Conservation (phyloP, 2,797 vertebrate genomes). For the Microcaecilia unicolor region DNA sequence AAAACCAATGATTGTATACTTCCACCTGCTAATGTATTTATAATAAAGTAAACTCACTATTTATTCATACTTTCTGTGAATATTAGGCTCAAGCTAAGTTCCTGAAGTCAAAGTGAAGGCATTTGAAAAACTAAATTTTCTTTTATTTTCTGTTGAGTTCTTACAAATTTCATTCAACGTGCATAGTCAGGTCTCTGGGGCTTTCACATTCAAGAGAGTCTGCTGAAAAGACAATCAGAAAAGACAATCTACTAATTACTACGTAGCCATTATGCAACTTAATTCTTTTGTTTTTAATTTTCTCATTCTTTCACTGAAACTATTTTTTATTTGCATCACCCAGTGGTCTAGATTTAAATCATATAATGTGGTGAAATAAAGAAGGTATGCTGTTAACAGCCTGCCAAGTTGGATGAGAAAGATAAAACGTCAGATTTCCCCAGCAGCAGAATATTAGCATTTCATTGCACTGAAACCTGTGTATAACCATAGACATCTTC, state of each 20-base stretch:
- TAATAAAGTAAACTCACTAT: slow-evolving; percentile 35
- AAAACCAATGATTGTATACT: slow-evolving; percentile 10
- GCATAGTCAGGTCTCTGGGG: too few species aligned
- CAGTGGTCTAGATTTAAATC: too few species aligned
- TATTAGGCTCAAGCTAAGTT: slow-evolving; percentile 11
- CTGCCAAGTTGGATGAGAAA: too few species aligned
- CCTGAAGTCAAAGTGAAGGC: slow-evolving; percentile 12
- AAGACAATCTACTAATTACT: slow-evolving; percentile 9
- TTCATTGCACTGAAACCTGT: neutral
- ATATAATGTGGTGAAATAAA: too few species aligned
- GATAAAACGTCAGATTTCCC: neutral
- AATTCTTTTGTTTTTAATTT: slow-evolving; percentile 7
- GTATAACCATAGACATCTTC: neutral
- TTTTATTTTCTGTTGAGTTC: too few species aligned
- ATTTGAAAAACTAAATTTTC: slow-evolving; percentile 17
- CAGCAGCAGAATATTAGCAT: neutral
- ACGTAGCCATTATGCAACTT: slow-evolving; percentile 3
- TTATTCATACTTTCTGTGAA: slow-evolving; percentile 33
- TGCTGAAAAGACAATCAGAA: slow-evolving; percentile 32
- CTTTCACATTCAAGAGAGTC: too few species aligned
- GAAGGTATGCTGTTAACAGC: too few species aligned
- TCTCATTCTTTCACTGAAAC: slow-evolving; percentile 9
- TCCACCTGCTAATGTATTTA: slow-evolving; percentile 26
- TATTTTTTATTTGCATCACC: too few species aligned
- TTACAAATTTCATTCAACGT: slow-evolving; percentile 19